phyloP scores from a whole-genome alignment of 92 coral and sea anemone species.

The Isaurus tuberculatus region DNA sequence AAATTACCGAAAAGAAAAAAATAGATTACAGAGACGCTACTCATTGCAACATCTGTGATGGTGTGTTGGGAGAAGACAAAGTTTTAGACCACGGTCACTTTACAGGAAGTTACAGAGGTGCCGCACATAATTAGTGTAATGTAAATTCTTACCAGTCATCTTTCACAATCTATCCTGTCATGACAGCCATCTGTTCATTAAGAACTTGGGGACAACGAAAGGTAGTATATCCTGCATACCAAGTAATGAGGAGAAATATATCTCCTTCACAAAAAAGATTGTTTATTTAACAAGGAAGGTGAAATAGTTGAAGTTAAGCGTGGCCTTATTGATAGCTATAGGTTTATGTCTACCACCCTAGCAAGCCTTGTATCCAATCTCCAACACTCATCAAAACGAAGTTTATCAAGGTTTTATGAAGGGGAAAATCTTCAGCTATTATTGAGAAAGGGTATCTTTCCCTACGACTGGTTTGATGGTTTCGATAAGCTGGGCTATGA shows the following conservation, averaged over 20 bases:
- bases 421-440: too few species aligned
- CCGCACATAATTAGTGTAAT: slow-evolving; percentile 16
- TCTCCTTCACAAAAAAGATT: background rate
- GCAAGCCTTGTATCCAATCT: too few species aligned
- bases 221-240: slow-evolving; percentile 24
- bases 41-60: slow-evolving; percentile 9
- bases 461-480: too few species aligned
- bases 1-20: background rate
- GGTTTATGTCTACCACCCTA: too few species aligned
- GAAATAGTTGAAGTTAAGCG: background rate
- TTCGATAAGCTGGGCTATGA: background rate
- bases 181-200: slow-evolving; percentile 19
- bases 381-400: too few species aligned
- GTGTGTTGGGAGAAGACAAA: background rate
- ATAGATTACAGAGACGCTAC: background rate
- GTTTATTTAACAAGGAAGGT: background rate
- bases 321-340: background rate
- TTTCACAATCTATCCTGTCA: slow-evolving; percentile 17
- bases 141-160: background rate
- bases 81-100: slow-evolving; percentile 35
- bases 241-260: slow-evolving; percentile 29
- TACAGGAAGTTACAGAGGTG: slow-evolving; percentile 43
- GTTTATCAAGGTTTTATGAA: too few species aligned
- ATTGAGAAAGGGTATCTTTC: slow-evolving; percentile 31
- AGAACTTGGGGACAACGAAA: slow-evolving; percentile 14